Evolutionary conservation across 2,888 invertebrate species (phyloP).

Genomic region (Conomelus anceps): DNA sequence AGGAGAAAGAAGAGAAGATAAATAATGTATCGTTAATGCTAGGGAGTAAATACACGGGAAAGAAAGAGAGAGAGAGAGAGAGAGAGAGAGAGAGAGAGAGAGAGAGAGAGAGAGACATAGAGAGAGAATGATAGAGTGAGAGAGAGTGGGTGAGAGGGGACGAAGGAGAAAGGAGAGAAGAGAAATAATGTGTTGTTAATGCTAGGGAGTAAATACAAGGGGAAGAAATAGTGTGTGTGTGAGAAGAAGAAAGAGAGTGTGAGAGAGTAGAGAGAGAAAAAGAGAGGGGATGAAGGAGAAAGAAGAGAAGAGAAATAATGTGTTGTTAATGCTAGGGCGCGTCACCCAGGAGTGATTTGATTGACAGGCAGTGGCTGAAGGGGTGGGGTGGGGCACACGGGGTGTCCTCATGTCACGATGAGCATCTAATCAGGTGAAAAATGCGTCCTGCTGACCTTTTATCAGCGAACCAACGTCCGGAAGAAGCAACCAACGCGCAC

Average conservation of each 20-base stretch:
- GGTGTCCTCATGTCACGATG: not conserved
- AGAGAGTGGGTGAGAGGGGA: too few species aligned
- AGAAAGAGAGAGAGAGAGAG: not conserved
- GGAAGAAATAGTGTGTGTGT: too few species aligned
- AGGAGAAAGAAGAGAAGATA: too few species aligned
- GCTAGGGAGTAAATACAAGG: too few species aligned
- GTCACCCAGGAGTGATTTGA: not conserved
- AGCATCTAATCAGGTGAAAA: not conserved
- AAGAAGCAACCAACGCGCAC: too few species aligned
- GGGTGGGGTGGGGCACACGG: not conserved
- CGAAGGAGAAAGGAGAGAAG: too few species aligned
- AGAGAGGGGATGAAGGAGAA: too few species aligned
- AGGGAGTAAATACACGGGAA: not conserved
- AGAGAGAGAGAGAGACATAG: not conserved
- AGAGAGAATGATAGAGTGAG: constrained; percentile 21
- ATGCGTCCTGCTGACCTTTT: not conserved
- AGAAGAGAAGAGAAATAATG: constrained; percentile 23
- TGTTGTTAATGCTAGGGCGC: constrained; percentile 13
- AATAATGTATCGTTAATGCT: not conserved
- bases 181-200: too few species aligned
- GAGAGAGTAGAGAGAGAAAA: too few species aligned
- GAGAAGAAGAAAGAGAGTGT: too few species aligned
- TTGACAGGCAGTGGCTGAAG: not conserved
- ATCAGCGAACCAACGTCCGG: too few species aligned
- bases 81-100: not conserved